These are phyloP conservation scores for Hydroisotoma schaefferi DNA, from an alignment of 2,888 invertebrate species.

Conservation along the genomic window DNA sequence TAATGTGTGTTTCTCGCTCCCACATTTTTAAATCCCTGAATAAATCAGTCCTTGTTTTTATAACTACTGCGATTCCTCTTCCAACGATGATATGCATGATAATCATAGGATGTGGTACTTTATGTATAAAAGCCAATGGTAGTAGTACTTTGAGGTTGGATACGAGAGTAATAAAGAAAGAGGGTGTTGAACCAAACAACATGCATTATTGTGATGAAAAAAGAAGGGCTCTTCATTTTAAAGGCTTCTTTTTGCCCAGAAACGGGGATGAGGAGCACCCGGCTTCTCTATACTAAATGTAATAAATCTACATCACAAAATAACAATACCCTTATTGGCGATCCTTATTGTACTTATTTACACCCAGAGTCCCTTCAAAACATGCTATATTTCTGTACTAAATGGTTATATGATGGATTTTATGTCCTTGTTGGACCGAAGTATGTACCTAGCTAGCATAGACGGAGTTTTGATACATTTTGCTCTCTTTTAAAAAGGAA, in stretches of 20 bases:
- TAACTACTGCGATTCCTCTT: too few species aligned
- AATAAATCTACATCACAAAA: conserved; percentile 11
- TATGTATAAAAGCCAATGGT: too few species aligned
- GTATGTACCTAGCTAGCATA: not conserved
- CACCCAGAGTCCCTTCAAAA: conserved; percentile 1
- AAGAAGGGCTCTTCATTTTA: conserved; percentile 22
- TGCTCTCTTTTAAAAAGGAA: not conserved
- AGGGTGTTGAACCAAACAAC: conserved; percentile 28
- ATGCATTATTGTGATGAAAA: not conserved
- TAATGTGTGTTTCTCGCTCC: too few species aligned
- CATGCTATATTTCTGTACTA: too few species aligned
- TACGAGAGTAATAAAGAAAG: conserved; percentile 2
- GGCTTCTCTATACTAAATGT: conserved; percentile 7
- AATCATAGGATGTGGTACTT: too few species aligned
- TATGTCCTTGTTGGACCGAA: too few species aligned
- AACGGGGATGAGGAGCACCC: conserved; percentile 1
- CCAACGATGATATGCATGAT: too few species aligned
- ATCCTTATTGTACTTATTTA: not conserved
- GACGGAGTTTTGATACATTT: not conserved
- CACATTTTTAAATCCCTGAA: too few species aligned
- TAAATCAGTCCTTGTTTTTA: too few species aligned
- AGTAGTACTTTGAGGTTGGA: too few species aligned
- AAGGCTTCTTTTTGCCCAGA: conserved; percentile 10
- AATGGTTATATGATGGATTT: too few species aligned
- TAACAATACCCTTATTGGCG: conserved; percentile 5